phyloP scores from a whole-genome alignment of 2,113 vertebrate genomes.

The Motacilla tschutschensis region DNA sequence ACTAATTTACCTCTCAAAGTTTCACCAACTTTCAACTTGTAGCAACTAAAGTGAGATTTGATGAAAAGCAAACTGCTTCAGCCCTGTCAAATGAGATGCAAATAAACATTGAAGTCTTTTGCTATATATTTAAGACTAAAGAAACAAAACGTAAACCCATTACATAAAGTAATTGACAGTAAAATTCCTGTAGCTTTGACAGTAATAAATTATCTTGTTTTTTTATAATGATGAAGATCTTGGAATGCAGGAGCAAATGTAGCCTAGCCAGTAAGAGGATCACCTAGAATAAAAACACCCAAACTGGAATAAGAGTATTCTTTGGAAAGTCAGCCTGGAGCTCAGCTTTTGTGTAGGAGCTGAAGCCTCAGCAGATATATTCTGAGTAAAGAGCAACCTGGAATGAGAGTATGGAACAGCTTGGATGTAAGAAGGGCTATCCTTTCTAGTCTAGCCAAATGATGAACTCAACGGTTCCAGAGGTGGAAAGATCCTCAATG shows the following conservation, averaged over 20 bases:
- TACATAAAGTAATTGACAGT: neutral
- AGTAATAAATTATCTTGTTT: neutral
- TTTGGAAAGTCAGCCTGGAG: neutral
- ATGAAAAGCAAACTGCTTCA: neutral
- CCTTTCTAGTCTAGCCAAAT: neutral
- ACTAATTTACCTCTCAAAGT: neutral
- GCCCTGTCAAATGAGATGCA: neutral
- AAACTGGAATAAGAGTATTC: neutral
- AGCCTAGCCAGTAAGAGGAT: neutral
- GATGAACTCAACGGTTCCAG: neutral
- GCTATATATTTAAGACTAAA: neutral
- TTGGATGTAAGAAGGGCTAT: neutral
- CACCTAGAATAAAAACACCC: neutral
- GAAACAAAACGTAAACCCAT: neutral
- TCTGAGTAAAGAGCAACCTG: neutral
- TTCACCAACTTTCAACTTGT: neutral
- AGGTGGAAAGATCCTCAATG: neutral
- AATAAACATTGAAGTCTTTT: neutral
- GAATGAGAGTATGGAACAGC: neutral
- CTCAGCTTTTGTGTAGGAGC: neutral
- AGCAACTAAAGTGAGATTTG: neutral
- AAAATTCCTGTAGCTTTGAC: neutral
- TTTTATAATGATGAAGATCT: neutral
- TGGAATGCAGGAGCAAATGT: neutral
- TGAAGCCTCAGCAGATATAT: neutral